Percentiles rank a stretch among this genome's conserved stretches.
phyloP scores from a whole-genome alignment of 2,888 invertebrate species.

The Melanostoma scalare region DNA sequence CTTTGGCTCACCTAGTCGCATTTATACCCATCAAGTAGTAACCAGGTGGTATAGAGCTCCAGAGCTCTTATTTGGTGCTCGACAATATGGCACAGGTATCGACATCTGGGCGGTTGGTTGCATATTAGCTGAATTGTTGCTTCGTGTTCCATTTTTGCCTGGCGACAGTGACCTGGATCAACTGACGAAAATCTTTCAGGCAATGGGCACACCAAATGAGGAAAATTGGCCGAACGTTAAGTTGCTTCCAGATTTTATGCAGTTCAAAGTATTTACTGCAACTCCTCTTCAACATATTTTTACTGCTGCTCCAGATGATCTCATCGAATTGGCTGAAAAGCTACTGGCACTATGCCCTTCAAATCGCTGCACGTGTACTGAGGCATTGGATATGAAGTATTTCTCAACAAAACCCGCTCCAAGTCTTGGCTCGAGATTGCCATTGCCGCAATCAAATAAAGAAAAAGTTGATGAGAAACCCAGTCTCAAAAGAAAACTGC shows the following conservation, averaged over 20 bases:
- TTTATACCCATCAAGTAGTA: constrained; percentile 99
- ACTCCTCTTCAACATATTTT: constrained; percentile 96
- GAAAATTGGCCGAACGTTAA: constrained; percentile 95
- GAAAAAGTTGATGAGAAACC: constrained; percentile 82
- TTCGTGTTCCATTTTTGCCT: constrained; percentile 96
- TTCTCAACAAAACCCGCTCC: constrained; percentile 96
- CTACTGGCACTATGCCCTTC: constrained; percentile 92
- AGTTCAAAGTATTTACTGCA: constrained; percentile 93
- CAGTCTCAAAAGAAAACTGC: constrained; percentile 86
- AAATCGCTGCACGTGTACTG: constrained; percentile 90
- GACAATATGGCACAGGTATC: constrained; percentile 96
- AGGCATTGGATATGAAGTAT: constrained; percentile 94
- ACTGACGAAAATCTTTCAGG: constrained; percentile 96
- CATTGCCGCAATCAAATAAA: constrained; percentile 80
- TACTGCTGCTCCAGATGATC: constrained; percentile 96
- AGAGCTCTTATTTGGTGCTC: constrained; percentile 96
- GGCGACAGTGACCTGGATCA: constrained; percentile 99
- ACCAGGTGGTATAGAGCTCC: constrained; percentile 97
- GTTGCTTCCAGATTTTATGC: constrained; percentile 93
- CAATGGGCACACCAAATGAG: constrained; percentile 96
- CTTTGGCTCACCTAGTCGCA: constrained; percentile 97
- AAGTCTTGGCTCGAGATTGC: constrained; percentile 91
- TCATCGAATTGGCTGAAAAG: constrained; percentile 90
- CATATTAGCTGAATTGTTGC: constrained; percentile 95
- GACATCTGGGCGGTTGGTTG: constrained; percentile 99